A percentile compares a stretch with the other conserved stretches of the same genome.
phyloP scores from a whole-genome alignment of 2,797 vertebrate genomes.

The Oreortyx pictus region DNA sequence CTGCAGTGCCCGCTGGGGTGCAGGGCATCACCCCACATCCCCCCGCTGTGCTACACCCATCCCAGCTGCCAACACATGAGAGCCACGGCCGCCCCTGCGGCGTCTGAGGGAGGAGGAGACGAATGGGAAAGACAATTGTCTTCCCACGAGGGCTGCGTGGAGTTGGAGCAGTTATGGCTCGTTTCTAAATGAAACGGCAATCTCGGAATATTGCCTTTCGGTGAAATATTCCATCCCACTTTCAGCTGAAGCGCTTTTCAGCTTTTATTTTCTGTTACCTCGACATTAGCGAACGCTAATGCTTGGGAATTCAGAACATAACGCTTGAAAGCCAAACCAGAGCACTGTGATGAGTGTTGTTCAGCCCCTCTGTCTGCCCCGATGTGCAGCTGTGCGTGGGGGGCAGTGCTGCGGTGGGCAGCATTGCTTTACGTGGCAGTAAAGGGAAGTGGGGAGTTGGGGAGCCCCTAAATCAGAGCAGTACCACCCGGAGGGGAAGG shows the following conservation, averaged over 20 bases:
- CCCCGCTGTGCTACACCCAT: not conserved
- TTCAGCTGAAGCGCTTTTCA: not conserved
- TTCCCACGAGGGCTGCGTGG: not conserved
- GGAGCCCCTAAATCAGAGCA: not conserved
- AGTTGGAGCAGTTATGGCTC: conserved; percentile 27
- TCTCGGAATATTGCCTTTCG: conserved; percentile 47
- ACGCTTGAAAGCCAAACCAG: conserved; percentile 14
- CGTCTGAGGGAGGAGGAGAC: not conserved
- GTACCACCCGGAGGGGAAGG: no score
- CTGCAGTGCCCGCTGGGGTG: not conserved
- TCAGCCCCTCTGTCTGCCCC: not conserved
- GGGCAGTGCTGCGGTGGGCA: not conserved
- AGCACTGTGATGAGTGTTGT: not conserved
- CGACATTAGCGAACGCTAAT: conserved; percentile 23
- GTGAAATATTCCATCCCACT: not conserved
- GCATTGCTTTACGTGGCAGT: not conserved
- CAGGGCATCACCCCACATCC: accelerated
- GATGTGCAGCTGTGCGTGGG: not conserved
- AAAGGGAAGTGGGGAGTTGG: not conserved
- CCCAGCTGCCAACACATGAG: accelerated
- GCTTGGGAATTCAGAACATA: conserved; percentile 13
- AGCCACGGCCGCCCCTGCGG: not conserved
- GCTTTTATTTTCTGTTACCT: conserved; percentile 35
- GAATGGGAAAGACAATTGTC: not conserved
- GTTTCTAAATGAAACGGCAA: conserved; percentile 55